A percentile compares a stretch with the other conserved stretches of the same genome.
phyloP scores from a whole-genome alignment of 2,888 invertebrate species.

The Agriopis aurantiaria region DNA sequence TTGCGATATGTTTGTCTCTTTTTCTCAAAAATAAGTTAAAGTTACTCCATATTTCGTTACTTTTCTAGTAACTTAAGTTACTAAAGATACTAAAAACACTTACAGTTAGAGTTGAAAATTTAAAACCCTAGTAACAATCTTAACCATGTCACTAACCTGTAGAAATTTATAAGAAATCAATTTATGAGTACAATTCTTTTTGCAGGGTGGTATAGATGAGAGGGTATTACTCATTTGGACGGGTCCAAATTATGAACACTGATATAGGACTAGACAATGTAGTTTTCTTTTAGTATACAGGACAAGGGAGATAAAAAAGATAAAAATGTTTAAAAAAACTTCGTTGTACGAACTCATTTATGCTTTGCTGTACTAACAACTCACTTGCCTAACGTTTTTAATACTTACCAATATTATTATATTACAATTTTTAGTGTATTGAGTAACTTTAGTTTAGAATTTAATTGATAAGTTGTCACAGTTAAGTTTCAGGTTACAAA shows the following conservation, averaged over 20 bases:
- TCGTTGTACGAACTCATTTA: conserved; percentile 50
- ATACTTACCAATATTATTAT: conserved; percentile 12
- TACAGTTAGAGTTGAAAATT: background rate
- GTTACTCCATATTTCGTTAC: too few relatives aligned
- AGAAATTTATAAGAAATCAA: conserved; percentile 40
- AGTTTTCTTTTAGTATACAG: conserved; percentile 28
- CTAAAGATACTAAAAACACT: too few relatives aligned
- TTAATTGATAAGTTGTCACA: conserved; percentile 37
- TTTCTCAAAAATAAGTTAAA: background rate
- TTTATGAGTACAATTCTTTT: conserved; percentile 55
- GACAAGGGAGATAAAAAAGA: conserved; percentile 39
- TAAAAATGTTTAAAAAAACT: conserved; percentile 41
- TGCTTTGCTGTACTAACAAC: conserved; percentile 73
- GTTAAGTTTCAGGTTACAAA: conserved; percentile 54
- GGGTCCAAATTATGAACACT: conserved; percentile 25
- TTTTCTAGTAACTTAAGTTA: background rate
- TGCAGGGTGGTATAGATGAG: conserved; percentile 80
- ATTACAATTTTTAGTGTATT: too few relatives aligned
- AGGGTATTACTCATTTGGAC: conserved; percentile 33
- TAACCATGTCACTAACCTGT: conserved; percentile 15
- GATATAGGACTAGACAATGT: conserved; percentile 5
- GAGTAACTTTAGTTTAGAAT: conserved; percentile 25
- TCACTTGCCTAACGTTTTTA: conserved; percentile 34
- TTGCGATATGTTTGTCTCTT: background rate
- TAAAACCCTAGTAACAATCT: background rate